Conservation (phyloP, 1,140 invertebrate genomes). For the Pteromalus puparum region DNA sequence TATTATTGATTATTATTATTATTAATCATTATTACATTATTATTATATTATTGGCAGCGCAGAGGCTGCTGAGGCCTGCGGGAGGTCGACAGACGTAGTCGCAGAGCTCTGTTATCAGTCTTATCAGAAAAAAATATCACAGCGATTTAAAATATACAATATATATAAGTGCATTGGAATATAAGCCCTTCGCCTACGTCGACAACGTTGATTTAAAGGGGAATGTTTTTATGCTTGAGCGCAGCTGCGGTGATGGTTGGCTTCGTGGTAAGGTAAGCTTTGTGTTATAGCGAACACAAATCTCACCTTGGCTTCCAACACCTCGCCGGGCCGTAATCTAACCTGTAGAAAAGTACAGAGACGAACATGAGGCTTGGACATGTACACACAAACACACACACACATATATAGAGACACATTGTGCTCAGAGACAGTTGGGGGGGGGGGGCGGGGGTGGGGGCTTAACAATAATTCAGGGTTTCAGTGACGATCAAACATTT, state of each 20-base stretch:
- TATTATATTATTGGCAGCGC: constrained; percentile 53
- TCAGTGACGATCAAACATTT: neutral
- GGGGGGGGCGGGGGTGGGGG: neutral
- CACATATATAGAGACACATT: constrained; percentile 42
- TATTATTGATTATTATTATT: constrained; percentile 45
- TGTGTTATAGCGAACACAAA: constrained; percentile 80
- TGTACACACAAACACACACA: constrained; percentile 45
- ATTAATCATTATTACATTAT: constrained; percentile 52
- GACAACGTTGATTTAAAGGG: neutral
- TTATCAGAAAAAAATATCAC: neutral
- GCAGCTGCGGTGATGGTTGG: constrained; percentile 39
- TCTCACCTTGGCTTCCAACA: constrained; percentile 87
- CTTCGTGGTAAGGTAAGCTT: constrained; percentile 74
- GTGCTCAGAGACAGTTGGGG: neutral
- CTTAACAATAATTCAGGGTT: neutral
- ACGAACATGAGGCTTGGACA: constrained; percentile 63
- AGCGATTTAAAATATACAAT: neutral
- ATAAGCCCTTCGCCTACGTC: neutral
- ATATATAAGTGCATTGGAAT: too few species aligned
- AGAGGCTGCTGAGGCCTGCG: constrained; percentile 16
- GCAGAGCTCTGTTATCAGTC: neutral
- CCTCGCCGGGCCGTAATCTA: constrained; percentile 87
- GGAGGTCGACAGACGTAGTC: constrained; percentile 11
- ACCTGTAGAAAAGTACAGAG: constrained; percentile 76
- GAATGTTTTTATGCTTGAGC: constrained; percentile 6